Evolutionary conservation across 2,888 invertebrate genomes (phyloP).

Genomic region (Plagodis pulveraria): DNA sequence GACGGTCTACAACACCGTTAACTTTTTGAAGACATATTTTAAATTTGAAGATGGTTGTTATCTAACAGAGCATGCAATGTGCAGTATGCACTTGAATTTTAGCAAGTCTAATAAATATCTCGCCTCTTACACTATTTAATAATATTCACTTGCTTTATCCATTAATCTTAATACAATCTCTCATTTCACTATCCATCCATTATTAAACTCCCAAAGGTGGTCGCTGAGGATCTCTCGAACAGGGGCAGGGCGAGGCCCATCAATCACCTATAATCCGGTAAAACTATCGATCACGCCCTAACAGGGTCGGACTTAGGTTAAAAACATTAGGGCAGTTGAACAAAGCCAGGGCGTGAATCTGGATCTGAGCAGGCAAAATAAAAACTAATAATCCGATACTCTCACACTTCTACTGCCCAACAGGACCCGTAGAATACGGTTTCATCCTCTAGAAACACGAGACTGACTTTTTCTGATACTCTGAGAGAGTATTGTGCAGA

Average conservation of each 20-base stretch:
- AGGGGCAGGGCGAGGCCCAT: constrained; percentile 44
- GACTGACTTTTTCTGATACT: too few species aligned
- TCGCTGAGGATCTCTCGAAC: constrained; percentile 10
- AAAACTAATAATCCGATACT: too few species aligned
- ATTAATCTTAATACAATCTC: constrained; percentile 17
- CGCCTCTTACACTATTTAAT: not conserved
- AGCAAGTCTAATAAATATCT: too few species aligned
- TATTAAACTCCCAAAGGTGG: constrained; percentile 21
- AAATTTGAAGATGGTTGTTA: too few species aligned
- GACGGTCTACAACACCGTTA: too few species aligned
- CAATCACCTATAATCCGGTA: constrained; percentile 53
- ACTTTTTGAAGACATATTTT: too few species aligned
- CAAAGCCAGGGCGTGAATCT: not conserved
- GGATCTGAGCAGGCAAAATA: not conserved
- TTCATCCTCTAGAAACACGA: too few species aligned
- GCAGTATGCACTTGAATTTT: too few species aligned
- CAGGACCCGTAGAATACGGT: too few species aligned
- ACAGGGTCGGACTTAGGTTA: constrained; percentile 9
- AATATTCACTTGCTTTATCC: not conserved
- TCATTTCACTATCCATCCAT: constrained; percentile 13
- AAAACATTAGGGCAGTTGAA: not conserved
- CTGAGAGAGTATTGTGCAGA: too few species aligned
- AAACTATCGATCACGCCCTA: constrained; percentile 49
- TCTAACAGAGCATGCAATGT: too few species aligned
- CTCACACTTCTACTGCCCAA: too few species aligned